These are phyloP conservation scores for Colletes collaris DNA, from an alignment of 2,888 invertebrate species.

Conservation along the genomic window DNA sequence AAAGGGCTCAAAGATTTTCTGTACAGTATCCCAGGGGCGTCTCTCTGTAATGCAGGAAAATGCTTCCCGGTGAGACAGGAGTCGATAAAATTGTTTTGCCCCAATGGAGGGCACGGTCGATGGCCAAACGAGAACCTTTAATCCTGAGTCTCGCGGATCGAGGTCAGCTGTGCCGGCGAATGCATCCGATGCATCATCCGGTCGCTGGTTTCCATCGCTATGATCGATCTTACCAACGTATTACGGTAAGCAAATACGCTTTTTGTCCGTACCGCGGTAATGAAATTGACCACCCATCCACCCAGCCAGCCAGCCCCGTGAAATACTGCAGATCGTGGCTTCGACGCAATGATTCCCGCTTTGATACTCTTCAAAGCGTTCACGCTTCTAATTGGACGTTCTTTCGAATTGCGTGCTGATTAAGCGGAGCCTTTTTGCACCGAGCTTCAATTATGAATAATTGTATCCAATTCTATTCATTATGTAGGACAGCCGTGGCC, in stretches of 20 bases:
- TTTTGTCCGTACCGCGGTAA: constrained; percentile 21
- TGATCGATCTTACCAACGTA: constrained; percentile 49
- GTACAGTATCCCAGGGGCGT: constrained; percentile 33
- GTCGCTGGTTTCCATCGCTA: constrained; percentile 1
- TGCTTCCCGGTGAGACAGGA: constrained; percentile 32
- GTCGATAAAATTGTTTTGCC: constrained; percentile 63
- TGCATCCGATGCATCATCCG: constrained; percentile 35
- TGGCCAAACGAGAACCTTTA: constrained; percentile 46
- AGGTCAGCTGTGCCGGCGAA: constrained; percentile 35
- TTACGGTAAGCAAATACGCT: constrained; percentile 45
- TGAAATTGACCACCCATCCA: constrained; percentile 24
- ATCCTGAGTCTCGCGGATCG: constrained; percentile 46
- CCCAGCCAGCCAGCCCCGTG: background rate
- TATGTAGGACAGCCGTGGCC: too few relatives aligned
- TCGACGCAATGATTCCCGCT: background rate
- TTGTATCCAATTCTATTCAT: too few relatives aligned
- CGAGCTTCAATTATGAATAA: too few relatives aligned
- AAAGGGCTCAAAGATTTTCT: constrained; percentile 32
- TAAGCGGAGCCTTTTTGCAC: too few relatives aligned
- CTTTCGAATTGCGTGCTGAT: too few relatives aligned
- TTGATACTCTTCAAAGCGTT: too few relatives aligned
- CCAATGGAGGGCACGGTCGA: constrained; percentile 39
- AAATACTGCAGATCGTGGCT: background rate
- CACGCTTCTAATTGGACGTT: too few relatives aligned
- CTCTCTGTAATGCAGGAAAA: constrained; percentile 55